phyloP scores from a whole-genome alignment of 2,888 invertebrate species.

The Xiphydria camelus region DNA sequence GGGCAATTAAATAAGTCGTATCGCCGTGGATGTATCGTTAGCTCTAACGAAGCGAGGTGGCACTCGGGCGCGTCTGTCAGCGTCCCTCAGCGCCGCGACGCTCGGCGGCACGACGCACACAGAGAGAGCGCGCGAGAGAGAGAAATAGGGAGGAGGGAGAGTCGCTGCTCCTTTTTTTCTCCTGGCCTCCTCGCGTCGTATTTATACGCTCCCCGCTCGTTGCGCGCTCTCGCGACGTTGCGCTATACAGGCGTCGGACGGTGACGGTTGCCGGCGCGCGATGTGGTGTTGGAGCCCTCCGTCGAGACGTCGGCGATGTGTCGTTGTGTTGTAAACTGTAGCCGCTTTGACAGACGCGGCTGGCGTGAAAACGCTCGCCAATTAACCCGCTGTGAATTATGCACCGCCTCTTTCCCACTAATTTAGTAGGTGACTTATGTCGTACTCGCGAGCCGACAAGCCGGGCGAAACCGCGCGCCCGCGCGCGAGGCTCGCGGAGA shows the following conservation, averaged over 20 bases:
- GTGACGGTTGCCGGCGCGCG: too few relatives aligned
- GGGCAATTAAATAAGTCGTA: constrained; percentile 45
- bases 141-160: constrained; percentile 3
- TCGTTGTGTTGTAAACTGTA: constrained; percentile 37
- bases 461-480: too few relatives aligned
- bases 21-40: constrained; percentile 23
- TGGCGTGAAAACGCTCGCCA: constrained; percentile 57
- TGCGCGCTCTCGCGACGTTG: background rate
- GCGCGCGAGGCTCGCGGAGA: too few relatives aligned
- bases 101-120: constrained; percentile 13
- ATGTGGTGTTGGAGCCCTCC: background rate
- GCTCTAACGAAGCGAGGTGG: constrained; percentile 18
- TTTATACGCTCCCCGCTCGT: constrained; percentile 6
- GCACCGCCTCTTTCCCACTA: constrained; percentile 49
- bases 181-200: constrained; percentile 23
- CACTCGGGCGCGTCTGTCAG: constrained; percentile 17
- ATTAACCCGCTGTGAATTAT: constrained; percentile 56
- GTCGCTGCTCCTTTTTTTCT: background rate
- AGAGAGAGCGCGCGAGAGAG: too few relatives aligned
- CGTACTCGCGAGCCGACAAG: constrained; percentile 50
- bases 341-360: constrained; percentile 52
- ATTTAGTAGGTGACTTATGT: constrained; percentile 56
- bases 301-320: background rate
- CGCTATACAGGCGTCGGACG: background rate
- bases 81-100: constrained; percentile 16